Evolutionary conservation across 2,888 invertebrate genomes (phyloP), one percentile per base, ranked within the genome.

Genomic region (Macrophya annulata): DNA sequence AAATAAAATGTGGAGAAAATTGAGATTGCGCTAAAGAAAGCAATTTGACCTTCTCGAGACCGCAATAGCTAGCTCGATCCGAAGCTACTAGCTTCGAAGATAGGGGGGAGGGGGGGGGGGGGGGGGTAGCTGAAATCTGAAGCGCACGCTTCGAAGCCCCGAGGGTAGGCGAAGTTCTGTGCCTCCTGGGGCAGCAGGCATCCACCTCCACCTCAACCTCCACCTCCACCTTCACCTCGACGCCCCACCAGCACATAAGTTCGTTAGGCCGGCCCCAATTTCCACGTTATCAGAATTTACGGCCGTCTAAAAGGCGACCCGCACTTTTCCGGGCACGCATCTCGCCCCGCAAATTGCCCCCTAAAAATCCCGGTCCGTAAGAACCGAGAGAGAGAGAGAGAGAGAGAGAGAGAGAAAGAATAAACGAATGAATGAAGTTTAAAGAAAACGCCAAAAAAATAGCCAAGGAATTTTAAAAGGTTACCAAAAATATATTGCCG

Each of bases 231-330:
- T 3, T 62, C 25, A 31, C 68, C 45, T 48, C 83, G 83, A 83
- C 86, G 87, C 85, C 79, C 71, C 71, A 81, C 85, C 86, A 85
- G 86, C 90, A 90, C 91, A 91, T 92, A 91, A 92, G 92, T 92
- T 92, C 91, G 91, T 92, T 91, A 91, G 90, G 90, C 90, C 89
- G 90, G 89, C 89, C 90, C 91, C 91, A 92, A 92, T 92, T 91
- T 92, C 90, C 90, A 90, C 91, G 90, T 91, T 90, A 91, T 89
- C 90, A 90, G 90, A 91, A 92, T 91, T 92, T 92, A 92, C 91
- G 91, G 90, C 88, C 90, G 86, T 88, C 91, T 91, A 91, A 91
- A 91, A 91, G 91, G 90, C 89, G 85, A 85, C 85, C 85, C 84
- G 72, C 74, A 74, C 85, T 84, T 84, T 83, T 48, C 83, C 83